These are phyloP conservation scores for Sphyrna mokarran DNA, from an alignment of 2,113 vertebrate species.

Conservation along the genomic window DNA sequence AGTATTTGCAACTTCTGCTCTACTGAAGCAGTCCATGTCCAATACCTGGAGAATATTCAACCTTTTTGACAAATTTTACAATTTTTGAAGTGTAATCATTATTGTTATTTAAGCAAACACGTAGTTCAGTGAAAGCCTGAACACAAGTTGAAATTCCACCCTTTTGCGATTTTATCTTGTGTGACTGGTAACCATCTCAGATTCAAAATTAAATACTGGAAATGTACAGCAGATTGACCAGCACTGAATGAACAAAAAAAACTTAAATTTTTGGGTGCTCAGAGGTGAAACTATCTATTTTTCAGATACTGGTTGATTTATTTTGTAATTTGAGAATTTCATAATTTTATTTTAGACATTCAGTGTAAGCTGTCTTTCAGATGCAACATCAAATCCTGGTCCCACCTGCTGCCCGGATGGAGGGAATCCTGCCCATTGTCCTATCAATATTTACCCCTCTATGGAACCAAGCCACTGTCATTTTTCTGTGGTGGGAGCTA, in stretches of 20 bases:
- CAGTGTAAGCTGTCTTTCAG: not conserved
- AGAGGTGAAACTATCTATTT: not conserved
- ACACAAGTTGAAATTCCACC: not conserved
- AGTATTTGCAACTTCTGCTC: too few relatives aligned
- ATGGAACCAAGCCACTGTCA: too few relatives aligned
- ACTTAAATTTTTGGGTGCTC: not conserved
- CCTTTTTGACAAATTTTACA: not conserved
- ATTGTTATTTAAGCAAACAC: not conserved
- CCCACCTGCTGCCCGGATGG: too few relatives aligned
- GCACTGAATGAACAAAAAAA: not conserved
- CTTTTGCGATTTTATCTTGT: not conserved
- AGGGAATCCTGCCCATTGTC: too few relatives aligned
- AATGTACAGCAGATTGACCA: not conserved
- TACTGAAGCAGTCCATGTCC: too few relatives aligned
- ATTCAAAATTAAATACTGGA: not conserved
- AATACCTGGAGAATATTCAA: too few relatives aligned
- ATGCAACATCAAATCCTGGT: too few relatives aligned
- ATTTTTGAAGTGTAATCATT: not conserved
- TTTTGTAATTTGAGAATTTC: not conserved
- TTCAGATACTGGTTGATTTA: too few relatives aligned
- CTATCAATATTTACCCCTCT: too few relatives aligned
- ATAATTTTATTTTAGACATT: not conserved
- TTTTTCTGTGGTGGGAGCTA: too few relatives aligned
- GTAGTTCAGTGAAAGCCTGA: not conserved
- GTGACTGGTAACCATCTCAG: not conserved